Percentiles rank a stretch among this genome's conserved stretches.
Conservation (phyloP, 1,140 invertebrate species). For the Eubasilissa regina region DNA sequence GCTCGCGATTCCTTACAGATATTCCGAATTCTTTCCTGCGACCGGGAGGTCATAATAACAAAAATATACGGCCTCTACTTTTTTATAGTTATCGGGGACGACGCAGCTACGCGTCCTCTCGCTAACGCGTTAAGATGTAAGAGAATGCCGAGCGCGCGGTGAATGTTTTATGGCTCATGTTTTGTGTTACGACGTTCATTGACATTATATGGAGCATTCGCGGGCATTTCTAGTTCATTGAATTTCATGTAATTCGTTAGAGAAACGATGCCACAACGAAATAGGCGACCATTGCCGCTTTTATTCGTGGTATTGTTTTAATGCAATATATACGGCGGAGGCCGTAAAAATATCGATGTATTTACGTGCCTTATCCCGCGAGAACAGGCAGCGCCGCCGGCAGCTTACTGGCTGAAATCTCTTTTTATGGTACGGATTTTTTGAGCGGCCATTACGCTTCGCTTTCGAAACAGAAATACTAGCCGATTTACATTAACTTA, state of each 20-base stretch:
- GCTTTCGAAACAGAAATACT: conserved; percentile 26
- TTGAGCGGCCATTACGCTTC: neutral
- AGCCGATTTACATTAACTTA: conserved; percentile 37
- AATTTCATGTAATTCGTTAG: conserved; percentile 45
- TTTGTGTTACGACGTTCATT: conserved; percentile 51
- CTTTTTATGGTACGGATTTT: neutral
- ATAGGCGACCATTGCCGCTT: conserved; percentile 22
- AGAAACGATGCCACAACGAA: conserved; percentile 42
- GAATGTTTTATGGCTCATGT: conserved; percentile 51
- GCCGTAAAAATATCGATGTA: neutral
- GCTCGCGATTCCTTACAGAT: conserved; percentile 35
- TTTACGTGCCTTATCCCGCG: neutral
- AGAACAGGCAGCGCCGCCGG: neutral
- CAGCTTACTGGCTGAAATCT: neutral
- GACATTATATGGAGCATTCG: conserved; percentile 49
- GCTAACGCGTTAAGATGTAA: conserved; percentile 42
- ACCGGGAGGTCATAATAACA: conserved; percentile 49
- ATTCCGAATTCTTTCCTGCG: conserved; percentile 51
- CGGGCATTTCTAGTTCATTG: conserved; percentile 46
- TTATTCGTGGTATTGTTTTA: conserved; percentile 26
- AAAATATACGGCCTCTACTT: conserved; percentile 58
- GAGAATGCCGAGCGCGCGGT: conserved; percentile 41
- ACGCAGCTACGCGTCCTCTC: conserved; percentile 39
- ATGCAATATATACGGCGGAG: neutral
- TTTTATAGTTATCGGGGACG: conserved; percentile 58